Conservation (phyloP, 2,888 invertebrate genomes). For the Dinocampus coccinellae region DNA sequence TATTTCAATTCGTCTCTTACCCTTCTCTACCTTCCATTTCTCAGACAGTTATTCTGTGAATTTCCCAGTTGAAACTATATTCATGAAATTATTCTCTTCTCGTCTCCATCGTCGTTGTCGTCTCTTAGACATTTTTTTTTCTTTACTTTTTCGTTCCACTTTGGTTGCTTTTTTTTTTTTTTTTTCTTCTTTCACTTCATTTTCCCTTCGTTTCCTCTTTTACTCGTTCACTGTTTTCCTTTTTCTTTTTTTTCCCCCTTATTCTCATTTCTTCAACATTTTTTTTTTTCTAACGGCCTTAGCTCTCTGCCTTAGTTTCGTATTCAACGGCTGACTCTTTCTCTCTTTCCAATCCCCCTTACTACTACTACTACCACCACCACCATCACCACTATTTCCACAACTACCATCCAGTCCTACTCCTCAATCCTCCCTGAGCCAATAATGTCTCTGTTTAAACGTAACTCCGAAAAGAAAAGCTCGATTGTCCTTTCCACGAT, state of each 20-base stretch:
- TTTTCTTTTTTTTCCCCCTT: conserved; percentile 8
- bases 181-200: conserved; percentile 13
- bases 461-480: conserved; percentile 29
- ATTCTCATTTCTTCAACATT: conserved; percentile 28
- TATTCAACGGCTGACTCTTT: conserved; percentile 35
- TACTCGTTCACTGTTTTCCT: not conserved
- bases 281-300: conserved; percentile 24
- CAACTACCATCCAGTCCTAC: not conserved
- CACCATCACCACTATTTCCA: not conserved
- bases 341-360: not conserved
- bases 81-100: conserved; percentile 31
- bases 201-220: conserved; percentile 13
- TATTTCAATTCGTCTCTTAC: not conserved
- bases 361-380: not conserved
- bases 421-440: conserved; percentile 29
- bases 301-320: conserved; percentile 22
- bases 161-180: not conserved
- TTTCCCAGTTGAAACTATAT: conserved; percentile 25
- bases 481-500: conserved; percentile 24
- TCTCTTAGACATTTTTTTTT: not conserved
- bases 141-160: not conserved
- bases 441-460: conserved; percentile 41
- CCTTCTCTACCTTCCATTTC: not conserved
- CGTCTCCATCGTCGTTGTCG: conserved; percentile 1
- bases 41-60: conserved; percentile 28